Base-by-base conservation (phyloP, 2,888 invertebrate genomes). In the Hydraecia micacea region DNA sequence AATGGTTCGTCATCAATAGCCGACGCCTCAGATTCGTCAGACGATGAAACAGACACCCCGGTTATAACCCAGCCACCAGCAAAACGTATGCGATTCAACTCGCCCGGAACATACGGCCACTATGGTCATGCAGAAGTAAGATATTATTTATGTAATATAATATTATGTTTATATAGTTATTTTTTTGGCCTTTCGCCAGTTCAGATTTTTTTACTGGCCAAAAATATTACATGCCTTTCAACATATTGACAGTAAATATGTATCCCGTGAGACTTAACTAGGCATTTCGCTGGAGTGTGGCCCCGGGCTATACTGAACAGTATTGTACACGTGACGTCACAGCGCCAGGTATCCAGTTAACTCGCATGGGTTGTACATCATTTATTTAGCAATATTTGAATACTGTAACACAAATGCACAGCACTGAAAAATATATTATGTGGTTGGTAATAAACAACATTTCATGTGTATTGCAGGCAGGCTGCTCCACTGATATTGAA, bases 21-120 rank as follows among this genome's bases (percentile, higher is more conserved):
- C 49, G 96, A 95, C 88, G 93, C 84, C 86, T 96, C 93, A 73
- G 96, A 94, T 90, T 95, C 94, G 0, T 96, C 96, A 5, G 96
- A 96, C 36, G 96, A 96, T 82, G 96, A 96, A 73, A 90, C 90
- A 25, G 94, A 93, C 21, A 88, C 83, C 39, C 90, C 92, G 1
- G 83, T 88, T 62, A 81, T 90, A 39, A 79, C 83, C 3, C 97
- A 96, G 88, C 97, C 97, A 1, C 97, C 97, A 63, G 87, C 94
- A 11, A 97, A 97, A 89, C 91, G 95, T 5, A 93, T 92, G 91
- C 91, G 94, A 67, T 93, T 82, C 69, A 93, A 75, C 49, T 80
- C 91, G 8, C 87, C 93, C 5, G 89, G 81, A 21, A 89, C 87
- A 75, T 90, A 87, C 58, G 91, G 86, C 73, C 88, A 90, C 58